A percentile compares a stretch with the other conserved stretches of the same genome.
Evolutionary conservation across 2,888 invertebrate species (phyloP).

Genomic region (Lepidochitona cinerea): DNA sequence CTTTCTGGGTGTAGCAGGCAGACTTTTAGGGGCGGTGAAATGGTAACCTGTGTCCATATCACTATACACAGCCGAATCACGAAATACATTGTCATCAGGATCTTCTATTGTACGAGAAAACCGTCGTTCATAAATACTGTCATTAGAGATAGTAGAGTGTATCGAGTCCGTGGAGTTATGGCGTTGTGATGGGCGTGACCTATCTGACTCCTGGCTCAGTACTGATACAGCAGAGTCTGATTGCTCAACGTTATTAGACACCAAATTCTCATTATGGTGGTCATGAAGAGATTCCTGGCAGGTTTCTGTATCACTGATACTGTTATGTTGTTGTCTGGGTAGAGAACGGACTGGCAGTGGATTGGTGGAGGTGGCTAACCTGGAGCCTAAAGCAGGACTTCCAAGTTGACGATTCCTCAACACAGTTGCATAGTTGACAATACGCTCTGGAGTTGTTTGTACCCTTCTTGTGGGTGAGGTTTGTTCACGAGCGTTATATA

Average conservation of each 20-base stretch:
- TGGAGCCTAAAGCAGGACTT: conserved; percentile 46
- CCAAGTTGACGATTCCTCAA: conserved; percentile 49
- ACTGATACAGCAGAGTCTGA: conserved; percentile 57
- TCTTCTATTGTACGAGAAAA: conserved; percentile 68
- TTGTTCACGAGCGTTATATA: not conserved
- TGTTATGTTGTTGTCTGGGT: not conserved
- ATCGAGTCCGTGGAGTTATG: not conserved
- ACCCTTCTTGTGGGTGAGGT: not conserved
- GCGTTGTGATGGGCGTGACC: not conserved
- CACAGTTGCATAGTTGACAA: conserved; percentile 23
- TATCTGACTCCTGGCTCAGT: conserved; percentile 39
- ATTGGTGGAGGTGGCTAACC: conserved; percentile 40
- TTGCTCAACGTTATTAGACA: conserved; percentile 27
- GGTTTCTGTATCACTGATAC: not conserved
- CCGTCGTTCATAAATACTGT: conserved; percentile 70
- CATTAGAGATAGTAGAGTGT: conserved; percentile 30
- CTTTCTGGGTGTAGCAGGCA: conserved; percentile 27
- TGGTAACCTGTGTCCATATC: conserved; percentile 71
- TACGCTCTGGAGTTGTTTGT: not conserved
- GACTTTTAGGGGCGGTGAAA: not conserved
- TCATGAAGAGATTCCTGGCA: not conserved
- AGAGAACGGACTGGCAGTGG: not conserved
- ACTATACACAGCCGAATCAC: conserved; percentile 88
- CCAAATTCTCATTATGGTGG: not conserved
- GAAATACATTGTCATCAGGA: conserved; percentile 79